phyloP scores from a whole-genome alignment of 2,888 invertebrate species.

The Thymelicus sylvestris region DNA sequence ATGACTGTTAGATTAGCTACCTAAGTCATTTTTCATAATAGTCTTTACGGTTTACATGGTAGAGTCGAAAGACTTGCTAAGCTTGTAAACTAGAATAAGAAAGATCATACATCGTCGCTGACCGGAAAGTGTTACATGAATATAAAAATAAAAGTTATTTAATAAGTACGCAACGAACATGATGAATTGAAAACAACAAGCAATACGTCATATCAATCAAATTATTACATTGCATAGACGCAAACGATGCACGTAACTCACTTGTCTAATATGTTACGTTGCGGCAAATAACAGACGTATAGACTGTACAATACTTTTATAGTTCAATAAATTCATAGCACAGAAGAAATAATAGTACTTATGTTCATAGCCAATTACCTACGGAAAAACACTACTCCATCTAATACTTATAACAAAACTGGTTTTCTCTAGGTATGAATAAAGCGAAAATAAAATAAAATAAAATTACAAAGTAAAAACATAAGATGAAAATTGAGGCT shows the following conservation, averaged over 20 bases:
- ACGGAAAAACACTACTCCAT: too few species aligned
- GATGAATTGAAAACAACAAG: conserved; percentile 21
- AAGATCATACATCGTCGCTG: conserved; percentile 7
- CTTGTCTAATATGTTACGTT: too few species aligned
- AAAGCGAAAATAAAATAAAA: too few species aligned
- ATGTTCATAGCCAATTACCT: neutral
- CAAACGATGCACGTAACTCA: neutral
- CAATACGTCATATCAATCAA: conserved; percentile 9
- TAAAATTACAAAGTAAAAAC: too few species aligned
- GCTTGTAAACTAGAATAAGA: neutral
- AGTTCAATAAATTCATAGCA: neutral
- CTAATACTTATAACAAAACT: too few species aligned
- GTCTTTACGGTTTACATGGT: conserved; percentile 1
- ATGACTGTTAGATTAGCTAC: neutral
- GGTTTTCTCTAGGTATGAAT: too few species aligned
- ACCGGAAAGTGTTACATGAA: conserved; percentile 17
- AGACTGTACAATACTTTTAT: neutral
- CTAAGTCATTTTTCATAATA: conserved; percentile 11
- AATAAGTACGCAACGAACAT: conserved; percentile 16
- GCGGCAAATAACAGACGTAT: too few species aligned
- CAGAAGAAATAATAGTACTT: too few species aligned
- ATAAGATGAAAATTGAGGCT: too few species aligned
- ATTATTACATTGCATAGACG: conserved; percentile 5
- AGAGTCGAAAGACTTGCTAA: conserved; percentile 1
- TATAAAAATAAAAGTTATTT: conserved; percentile 20